phyloP scores from a whole-genome alignment of 2,113 vertebrate species.

The Takifugu flavidus region DNA sequence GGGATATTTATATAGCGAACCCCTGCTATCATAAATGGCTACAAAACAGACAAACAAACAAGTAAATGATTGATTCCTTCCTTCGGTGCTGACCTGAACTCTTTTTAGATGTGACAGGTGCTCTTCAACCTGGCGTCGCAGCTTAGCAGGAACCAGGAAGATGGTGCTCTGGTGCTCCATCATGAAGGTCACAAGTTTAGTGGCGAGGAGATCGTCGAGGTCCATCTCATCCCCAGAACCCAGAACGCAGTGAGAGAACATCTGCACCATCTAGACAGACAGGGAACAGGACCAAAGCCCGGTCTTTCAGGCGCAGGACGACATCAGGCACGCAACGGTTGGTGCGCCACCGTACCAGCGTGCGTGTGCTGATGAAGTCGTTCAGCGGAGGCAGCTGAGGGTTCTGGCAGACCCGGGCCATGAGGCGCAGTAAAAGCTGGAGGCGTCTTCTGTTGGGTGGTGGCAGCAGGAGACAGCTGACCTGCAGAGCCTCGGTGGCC shows the following conservation, averaged over 20 bases:
- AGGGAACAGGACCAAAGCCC: neutral
- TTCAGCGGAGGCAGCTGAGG: conserved; percentile 57
- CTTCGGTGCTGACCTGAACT: conserved; percentile 50
- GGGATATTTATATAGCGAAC: no score
- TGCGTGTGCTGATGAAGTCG: conserved; percentile 56
- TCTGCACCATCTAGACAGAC: conserved; percentile 61
- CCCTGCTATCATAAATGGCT: no score
- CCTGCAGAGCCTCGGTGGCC: conserved; percentile 59
- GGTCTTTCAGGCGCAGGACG: no score
- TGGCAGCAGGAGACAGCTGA: conserved; percentile 61
- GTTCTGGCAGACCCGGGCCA: conserved; percentile 64
- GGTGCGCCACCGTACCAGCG: conserved; percentile 47
- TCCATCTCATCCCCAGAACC: conserved; percentile 67
- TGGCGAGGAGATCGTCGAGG: conserved; percentile 64
- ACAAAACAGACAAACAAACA: no score
- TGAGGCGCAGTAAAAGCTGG: conserved; percentile 65
- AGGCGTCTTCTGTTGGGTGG: conserved; percentile 64
- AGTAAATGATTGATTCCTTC: no score
- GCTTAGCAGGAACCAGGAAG: conserved; percentile 55
- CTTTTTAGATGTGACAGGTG: conserved; percentile 66
- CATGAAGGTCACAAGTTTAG: conserved; percentile 67
- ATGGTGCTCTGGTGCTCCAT: conserved; percentile 59
- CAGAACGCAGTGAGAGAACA: conserved; percentile 62
- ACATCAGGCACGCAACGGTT: no score
- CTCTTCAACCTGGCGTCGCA: conserved; percentile 60